These are phyloP conservation scores for Rhagonycha fulva DNA, from an alignment of 2,888 invertebrate genomes.

Conservation along the genomic window DNA sequence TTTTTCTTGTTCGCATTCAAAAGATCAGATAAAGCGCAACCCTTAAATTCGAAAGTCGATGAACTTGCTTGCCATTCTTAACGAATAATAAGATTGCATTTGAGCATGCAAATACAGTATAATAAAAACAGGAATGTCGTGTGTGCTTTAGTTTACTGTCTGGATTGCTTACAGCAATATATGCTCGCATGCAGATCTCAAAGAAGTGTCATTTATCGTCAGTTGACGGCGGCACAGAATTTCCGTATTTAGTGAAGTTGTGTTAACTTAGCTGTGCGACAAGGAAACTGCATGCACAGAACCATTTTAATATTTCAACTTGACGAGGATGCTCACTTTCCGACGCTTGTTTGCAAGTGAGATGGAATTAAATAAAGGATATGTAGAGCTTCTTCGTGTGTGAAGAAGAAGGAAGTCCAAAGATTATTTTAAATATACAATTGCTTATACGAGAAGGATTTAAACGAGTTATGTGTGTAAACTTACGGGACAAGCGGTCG, in stretches of 20 bases:
- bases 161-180: conserved; percentile 47
- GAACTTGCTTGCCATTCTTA: conserved; percentile 38
- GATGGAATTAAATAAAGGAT: not conserved
- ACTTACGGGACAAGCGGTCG: conserved; percentile 19
- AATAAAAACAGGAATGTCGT: conserved; percentile 38
- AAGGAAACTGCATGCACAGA: conserved; percentile 32
- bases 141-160: conserved; percentile 43
- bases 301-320: conserved; percentile 35
- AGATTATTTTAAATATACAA: conserved; percentile 22
- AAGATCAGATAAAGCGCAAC: conserved; percentile 46
- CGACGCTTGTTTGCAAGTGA: not conserved
- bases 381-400: not conserved
- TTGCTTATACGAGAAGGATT: conserved; percentile 10
- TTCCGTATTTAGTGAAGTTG: conserved; percentile 48
- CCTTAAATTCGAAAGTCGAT: conserved; percentile 51
- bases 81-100: conserved; percentile 42
- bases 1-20: conserved; percentile 40
- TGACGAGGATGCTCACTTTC: conserved; percentile 26
- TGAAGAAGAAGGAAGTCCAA: not conserved
- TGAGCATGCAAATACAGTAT: conserved; percentile 38
- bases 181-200: conserved; percentile 46
- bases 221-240: conserved; percentile 40
- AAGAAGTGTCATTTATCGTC: conserved; percentile 48
- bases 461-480: conserved; percentile 14
- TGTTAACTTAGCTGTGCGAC: conserved; percentile 37